A percentile compares a stretch with the other conserved stretches of the same genome.
Evolutionary conservation across 53 echinoderm and acorn worm species (phyloP).

Genomic region (Glandiceps talaboti): DNA sequence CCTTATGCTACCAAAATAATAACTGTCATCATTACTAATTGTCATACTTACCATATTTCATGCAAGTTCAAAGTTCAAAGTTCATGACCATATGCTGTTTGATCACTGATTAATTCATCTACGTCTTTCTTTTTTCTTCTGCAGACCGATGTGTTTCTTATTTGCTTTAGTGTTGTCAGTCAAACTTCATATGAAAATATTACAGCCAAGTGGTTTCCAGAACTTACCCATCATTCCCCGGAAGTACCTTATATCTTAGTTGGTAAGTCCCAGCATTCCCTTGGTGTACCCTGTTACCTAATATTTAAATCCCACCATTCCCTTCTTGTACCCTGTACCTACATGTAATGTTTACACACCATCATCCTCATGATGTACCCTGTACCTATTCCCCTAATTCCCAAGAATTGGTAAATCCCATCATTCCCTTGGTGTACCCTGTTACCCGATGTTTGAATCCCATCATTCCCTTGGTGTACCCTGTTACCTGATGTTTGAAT

Average conservation of each 20-base stretch:
- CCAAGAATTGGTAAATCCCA: too few relatives aligned
- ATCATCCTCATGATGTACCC: constrained; percentile 66
- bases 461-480: neutral
- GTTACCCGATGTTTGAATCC: neutral
- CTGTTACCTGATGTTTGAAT: neutral
- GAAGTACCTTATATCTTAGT: constrained; percentile 81
- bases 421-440: neutral
- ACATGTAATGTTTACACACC: too few relatives aligned
- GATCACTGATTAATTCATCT: too few relatives aligned
- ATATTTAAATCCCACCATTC: constrained; percentile 30
- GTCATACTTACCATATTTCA: too few relatives aligned
- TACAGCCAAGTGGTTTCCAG: constrained; percentile 80
- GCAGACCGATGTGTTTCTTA: constrained; percentile 91
- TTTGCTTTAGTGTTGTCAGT: constrained; percentile 71
- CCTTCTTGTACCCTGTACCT: constrained; percentile 55
- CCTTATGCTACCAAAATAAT: too few relatives aligned
- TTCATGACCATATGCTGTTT: too few relatives aligned
- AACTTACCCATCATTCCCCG: constrained; percentile 68
- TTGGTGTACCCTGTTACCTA: neutral
- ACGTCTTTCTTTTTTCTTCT: neutral
- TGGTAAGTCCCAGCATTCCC: constrained; percentile 40
- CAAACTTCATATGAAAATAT: constrained; percentile 77
- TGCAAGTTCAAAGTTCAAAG: too few relatives aligned
- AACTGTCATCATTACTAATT: too few relatives aligned
- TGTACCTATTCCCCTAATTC: constrained; percentile 79